phyloP scores from a whole-genome alignment of 2,888 invertebrate species.

The Malthinus seriepunctatus region DNA sequence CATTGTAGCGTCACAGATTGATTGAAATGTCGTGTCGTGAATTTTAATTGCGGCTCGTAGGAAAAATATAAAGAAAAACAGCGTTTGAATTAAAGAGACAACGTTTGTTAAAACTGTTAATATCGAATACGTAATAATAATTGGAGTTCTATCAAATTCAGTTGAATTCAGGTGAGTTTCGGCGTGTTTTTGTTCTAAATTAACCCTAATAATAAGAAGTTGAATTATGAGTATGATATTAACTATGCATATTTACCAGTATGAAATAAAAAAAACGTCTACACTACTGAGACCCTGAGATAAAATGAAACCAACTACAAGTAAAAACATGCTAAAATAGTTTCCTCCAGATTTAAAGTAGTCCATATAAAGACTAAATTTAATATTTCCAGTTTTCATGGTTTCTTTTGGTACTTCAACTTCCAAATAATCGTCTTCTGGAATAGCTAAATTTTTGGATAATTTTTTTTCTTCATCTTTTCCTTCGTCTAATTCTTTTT shows the following conservation, averaged over 20 bases:
- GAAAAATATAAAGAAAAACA: conserved; percentile 49
- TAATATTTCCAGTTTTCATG: conserved; percentile 44
- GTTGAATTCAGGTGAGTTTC: no score
- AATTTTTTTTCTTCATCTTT: not conserved
- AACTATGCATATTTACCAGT: conserved; percentile 61
- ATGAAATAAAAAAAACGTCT: conserved; percentile 78
- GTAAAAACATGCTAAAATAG: conserved; percentile 61
- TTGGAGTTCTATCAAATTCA: not conserved
- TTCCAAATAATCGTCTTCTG: conserved; percentile 5
- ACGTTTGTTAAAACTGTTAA: conserved; percentile 12
- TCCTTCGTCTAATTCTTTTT: conserved; percentile 37
- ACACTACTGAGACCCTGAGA: conserved; percentile 73
- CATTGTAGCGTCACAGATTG: conserved; percentile 54
- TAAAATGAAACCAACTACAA: conserved; percentile 65
- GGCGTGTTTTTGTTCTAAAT: conserved; percentile 41
- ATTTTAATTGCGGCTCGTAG: conserved; percentile 48
- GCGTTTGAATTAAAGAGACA: conserved; percentile 44
- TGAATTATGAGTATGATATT: not conserved
- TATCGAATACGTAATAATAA: conserved; percentile 1
- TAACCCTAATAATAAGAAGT: conserved; percentile 42
- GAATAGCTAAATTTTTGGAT: not conserved
- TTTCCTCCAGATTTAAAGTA: conserved; percentile 76
- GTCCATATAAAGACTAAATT: conserved; percentile 61
- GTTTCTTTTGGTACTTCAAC: conserved; percentile 43
- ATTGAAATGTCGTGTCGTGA: conserved; percentile 46